Base-by-base conservation (phyloP, 2,113 vertebrate species). In the Ochotona princeps region DNA sequence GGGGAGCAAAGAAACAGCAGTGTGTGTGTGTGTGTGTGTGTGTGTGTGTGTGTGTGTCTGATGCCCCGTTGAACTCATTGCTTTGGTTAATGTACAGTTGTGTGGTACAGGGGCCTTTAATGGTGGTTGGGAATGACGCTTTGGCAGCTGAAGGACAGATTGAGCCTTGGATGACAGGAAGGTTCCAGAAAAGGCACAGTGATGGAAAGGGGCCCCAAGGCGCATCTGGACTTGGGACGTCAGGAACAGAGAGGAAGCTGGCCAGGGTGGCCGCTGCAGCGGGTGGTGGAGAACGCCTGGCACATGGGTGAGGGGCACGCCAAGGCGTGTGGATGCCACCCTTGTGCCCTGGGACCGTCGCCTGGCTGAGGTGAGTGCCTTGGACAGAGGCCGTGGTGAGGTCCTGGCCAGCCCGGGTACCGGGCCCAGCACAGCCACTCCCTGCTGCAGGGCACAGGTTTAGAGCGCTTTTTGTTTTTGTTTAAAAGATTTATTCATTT, bases 371-470 rank as follows among this genome's bases (percentile, higher is more conserved):
- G 15, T 18, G 51, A 44, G n/a, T n/a, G 28, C n/a, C 7, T 6
- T 20, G 23, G 69, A 35, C 49, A 20, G 32, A 61, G 89, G 51
- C 61, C 54, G 38, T 7, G 38, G 17, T 8, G 38, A 28, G 11
- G n/a, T 47, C 15, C 47, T 2, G 25, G 75, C 65, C 2, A 13
- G 44, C 25, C 7, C 1, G 26, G 69, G 32, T 15, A 1, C 15
- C 23, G 2, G 44, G 20, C 66, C 44, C 0, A 11, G 28, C n/a
- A 51, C 9, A 4, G 67, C 12, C 0, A 1, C 4, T 1, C 8
- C 5, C 28, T 18, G 1, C 67, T 2, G 11, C 13, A 0, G 8
- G 44, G 26, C 69, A 7, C 21, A 14, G 6, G 38, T 44, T 44
- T 44, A 44, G 38, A 44, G 38, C 38, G 38, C 38, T 44, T 44